phyloP scores from a whole-genome alignment of 1,140 invertebrate species.

The Lordiphosa mommai region DNA sequence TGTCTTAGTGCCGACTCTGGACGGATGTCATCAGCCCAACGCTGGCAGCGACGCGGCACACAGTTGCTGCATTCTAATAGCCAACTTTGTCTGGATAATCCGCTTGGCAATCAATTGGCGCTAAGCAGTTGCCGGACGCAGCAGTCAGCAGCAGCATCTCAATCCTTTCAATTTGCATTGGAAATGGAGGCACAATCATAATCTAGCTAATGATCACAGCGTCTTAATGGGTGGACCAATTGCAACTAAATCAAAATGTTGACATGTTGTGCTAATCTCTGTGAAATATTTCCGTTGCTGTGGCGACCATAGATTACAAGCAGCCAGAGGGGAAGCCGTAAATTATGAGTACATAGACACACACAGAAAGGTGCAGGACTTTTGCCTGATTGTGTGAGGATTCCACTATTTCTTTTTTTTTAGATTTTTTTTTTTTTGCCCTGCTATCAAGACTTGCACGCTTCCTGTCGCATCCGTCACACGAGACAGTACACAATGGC shows the following conservation, averaged over 20 bases:
- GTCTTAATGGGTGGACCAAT: background rate
- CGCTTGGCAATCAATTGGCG: conserved; percentile 36
- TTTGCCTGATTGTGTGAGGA: conserved; percentile 9
- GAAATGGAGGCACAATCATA: conserved; percentile 50
- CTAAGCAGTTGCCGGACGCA: conserved; percentile 44
- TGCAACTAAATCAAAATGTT: conserved; percentile 59
- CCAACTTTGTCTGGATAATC: conserved; percentile 68
- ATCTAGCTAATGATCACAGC: conserved; percentile 26
- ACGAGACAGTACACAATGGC: conserved; percentile 55
- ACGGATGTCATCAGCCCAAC: conserved; percentile 12
- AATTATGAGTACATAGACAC: conserved; percentile 49
- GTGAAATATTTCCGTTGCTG: conserved; percentile 63
- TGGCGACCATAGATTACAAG: conserved; percentile 1
- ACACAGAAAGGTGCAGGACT: conserved; percentile 39
- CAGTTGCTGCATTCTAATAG: conserved; percentile 47
- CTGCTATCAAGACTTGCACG: conserved; percentile 59
- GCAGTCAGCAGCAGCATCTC: conserved; percentile 47
- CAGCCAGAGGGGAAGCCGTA: conserved; percentile 37
- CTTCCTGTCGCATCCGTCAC: conserved; percentile 72
- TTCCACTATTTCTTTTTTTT: conserved; percentile 6
- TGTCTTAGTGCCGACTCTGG: conserved; percentile 1
- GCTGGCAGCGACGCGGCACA: conserved; percentile 49
- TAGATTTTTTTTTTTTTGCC: background rate
- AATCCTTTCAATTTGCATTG: conserved; percentile 71
- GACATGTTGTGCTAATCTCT: conserved; percentile 69